Evolutionary conservation across 2,888 invertebrate genomes (phyloP).

Genomic region (Pterobdella sp.): DNA sequence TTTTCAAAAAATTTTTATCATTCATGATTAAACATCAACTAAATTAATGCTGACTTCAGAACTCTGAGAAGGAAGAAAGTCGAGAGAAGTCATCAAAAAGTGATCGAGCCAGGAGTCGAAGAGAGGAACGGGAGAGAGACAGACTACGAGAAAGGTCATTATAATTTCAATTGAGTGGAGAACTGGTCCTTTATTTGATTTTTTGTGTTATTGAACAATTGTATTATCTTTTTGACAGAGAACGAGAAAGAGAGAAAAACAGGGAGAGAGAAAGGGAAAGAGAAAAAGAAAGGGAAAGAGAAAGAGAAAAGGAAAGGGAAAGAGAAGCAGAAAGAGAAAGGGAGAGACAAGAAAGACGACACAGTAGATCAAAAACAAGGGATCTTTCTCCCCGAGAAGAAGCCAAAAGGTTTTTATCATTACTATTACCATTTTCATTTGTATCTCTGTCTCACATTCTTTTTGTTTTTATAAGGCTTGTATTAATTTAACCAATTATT

Average conservation of each 20-base stretch:
- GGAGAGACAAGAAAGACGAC: slow-evolving; percentile 42
- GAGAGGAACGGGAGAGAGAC: slow-evolving; percentile 43
- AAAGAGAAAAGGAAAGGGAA: slow-evolving; percentile 26
- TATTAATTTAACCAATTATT: too few relatives aligned
- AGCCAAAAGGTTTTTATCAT: background rate
- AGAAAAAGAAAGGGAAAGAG: slow-evolving; percentile 28
- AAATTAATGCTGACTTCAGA: background rate
- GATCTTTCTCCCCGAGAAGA: slow-evolving; percentile 25
- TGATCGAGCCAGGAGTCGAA: slow-evolving; percentile 11
- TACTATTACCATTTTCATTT: too few relatives aligned
- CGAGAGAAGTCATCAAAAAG: slow-evolving; percentile 2
- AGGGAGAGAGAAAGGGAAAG: slow-evolving; percentile 20
- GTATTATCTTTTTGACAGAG: slow-evolving; percentile 34
- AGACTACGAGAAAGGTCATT: slow-evolving; percentile 37
- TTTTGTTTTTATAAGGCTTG: too few relatives aligned
- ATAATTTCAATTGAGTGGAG: slow-evolving; percentile 47
- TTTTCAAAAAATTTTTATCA: too few relatives aligned
- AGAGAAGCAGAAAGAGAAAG: slow-evolving; percentile 50
- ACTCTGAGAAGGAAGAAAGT: slow-evolving; percentile 6
- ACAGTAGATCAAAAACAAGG: slow-evolving; percentile 32
- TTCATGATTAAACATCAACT: background rate
- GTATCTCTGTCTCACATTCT: too few relatives aligned
- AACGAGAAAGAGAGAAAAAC: slow-evolving; percentile 37
- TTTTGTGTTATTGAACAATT: background rate
- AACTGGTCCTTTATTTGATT: background rate